These are phyloP conservation scores for Globodera ellingtonae DNA, from an alignment of 1,140 invertebrate species.

Conservation along the genomic window DNA sequence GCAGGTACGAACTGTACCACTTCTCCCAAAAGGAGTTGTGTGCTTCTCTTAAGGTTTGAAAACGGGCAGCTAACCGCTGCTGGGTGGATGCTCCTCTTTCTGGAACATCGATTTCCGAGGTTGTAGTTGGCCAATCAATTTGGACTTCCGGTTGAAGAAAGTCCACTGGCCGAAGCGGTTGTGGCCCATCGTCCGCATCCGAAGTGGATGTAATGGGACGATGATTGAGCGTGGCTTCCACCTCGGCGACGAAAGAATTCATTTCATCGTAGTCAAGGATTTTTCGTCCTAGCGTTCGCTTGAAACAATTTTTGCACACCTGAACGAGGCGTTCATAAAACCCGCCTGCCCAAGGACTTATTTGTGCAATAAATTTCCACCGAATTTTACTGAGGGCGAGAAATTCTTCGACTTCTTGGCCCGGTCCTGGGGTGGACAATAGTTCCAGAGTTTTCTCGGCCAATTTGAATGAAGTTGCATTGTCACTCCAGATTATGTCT, in stretches of 20 bases:
- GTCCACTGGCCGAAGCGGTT: neutral
- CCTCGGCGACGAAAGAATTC: too few species aligned
- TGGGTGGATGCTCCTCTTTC: neutral
- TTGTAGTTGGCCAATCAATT: neutral
- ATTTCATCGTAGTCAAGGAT: neutral
- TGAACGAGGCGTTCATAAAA: neutral
- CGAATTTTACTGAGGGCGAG: neutral
- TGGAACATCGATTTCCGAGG: neutral
- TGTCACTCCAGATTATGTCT: neutral
- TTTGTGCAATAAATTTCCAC: conserved; percentile 1
- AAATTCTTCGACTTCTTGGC: neutral
- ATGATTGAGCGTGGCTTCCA: neutral
- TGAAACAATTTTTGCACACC: neutral
- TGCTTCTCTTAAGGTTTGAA: neutral
- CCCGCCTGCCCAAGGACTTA: neutral
- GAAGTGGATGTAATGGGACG: neutral
- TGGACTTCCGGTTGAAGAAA: neutral
- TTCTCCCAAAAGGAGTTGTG: neutral
- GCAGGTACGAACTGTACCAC: neutral
- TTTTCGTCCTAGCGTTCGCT: neutral
- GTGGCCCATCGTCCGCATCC: neutral
- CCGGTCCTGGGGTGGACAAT: neutral
- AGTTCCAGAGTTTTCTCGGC: conserved; percentile 4
- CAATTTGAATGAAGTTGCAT: neutral
- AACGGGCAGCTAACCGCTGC: neutral